These are phyloP conservation scores for Diaphora mendica DNA, from an alignment of 2,888 invertebrate species.

Conservation along the genomic window DNA sequence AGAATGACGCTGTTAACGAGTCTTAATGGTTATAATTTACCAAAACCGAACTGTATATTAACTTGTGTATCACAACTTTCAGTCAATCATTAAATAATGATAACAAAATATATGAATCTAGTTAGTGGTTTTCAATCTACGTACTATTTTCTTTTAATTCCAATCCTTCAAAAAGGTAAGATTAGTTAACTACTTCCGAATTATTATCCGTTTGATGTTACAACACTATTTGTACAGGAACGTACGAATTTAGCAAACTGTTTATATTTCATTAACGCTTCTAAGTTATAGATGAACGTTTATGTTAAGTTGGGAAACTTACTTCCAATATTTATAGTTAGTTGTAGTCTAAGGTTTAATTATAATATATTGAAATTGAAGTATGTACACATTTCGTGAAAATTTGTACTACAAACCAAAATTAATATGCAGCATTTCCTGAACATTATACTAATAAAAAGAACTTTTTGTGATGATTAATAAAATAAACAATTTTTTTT, in stretches of 20 bases:
- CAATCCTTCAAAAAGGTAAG: not conserved
- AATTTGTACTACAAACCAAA: not conserved
- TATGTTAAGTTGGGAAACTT: slow-evolving; percentile 2
- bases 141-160: slow-evolving; percentile 3
- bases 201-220: not conserved
- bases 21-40: too few species aligned
- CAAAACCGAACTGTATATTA: too few species aligned
- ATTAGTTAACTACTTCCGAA: slow-evolving; percentile 1
- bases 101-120: not conserved
- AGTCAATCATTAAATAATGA: not conserved
- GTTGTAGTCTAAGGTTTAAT: not conserved
- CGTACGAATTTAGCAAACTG: slow-evolving; percentile 43
- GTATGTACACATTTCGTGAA: not conserved
- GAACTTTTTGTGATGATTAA: too few species aligned
- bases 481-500: too few species aligned
- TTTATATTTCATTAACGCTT: slow-evolving; percentile 55
- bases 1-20: too few species aligned
- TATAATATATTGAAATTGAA: not conserved
- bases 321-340: not conserved
- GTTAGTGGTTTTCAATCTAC: not conserved
- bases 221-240: slow-evolving; percentile 34
- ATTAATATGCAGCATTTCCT: not conserved
- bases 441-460: not conserved
- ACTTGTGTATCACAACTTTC: not conserved
- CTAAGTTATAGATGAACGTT: slow-evolving; percentile 24